A percentile compares a stretch with the other conserved stretches of the same genome.
Conservation (phyloP, 2,888 invertebrate species). For the Diplazon laetatorius region DNA sequence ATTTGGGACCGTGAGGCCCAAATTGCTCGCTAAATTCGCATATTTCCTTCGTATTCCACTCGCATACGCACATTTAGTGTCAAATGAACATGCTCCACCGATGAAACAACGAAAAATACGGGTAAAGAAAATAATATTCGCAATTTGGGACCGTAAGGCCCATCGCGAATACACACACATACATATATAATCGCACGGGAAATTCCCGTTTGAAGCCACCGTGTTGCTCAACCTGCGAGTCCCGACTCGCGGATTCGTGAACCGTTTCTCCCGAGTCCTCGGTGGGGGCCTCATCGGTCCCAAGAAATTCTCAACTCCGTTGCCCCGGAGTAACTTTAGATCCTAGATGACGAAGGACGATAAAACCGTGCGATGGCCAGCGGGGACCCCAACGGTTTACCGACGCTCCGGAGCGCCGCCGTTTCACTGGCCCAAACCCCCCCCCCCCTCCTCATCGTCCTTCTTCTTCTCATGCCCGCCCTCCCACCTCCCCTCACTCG, state of each 20-base stretch:
- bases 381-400: constrained; percentile 25
- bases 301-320: constrained; percentile 56
- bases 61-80: no score
- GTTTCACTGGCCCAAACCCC: not conserved
- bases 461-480: not conserved
- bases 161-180: no score
- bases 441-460: not conserved
- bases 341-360: constrained; percentile 72
- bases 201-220: not conserved
- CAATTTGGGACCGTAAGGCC: constrained; percentile 1
- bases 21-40: no score
- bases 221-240: constrained; percentile 11
- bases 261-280: no score
- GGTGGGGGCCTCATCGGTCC: constrained; percentile 40
- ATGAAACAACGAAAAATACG: not conserved
- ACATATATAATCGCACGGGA: no score
- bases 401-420: constrained; percentile 10
- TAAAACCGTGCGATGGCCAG: constrained; percentile 50
- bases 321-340: constrained; percentile 75
- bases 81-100: no score
- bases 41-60: no score
- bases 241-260: not conserved
- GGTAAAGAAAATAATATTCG: not conserved
- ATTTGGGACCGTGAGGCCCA: constrained; percentile 5
- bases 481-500: no score